phyloP scores from a whole-genome alignment of 2,797 vertebrate species.

The Allobates femoralis region DNA sequence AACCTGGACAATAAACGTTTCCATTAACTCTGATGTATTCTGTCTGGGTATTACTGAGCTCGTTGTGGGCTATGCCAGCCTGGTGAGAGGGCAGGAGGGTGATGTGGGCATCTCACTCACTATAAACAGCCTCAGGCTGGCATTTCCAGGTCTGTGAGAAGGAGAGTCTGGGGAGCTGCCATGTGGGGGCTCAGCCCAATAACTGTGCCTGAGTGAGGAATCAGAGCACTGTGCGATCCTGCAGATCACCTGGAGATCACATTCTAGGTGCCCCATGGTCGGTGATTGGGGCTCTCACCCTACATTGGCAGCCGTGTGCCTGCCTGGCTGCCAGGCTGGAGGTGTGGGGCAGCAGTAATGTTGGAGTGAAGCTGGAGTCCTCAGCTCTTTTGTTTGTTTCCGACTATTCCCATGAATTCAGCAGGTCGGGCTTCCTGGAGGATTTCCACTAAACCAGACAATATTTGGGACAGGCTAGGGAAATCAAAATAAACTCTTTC shows the following conservation, averaged over 20 bases:
- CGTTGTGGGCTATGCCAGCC: not conserved
- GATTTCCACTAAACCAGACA: constrained; percentile 46
- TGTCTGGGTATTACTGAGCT: not conserved
- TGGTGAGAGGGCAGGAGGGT: constrained; percentile 64
- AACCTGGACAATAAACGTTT: not conserved
- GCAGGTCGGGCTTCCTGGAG: constrained; percentile 26
- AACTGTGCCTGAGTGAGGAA: too few species aligned
- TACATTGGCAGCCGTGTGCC: too few species aligned
- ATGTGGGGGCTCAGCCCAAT: too few species aligned
- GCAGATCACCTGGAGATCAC: too few species aligned
- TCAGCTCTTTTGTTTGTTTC: constrained; percentile 48
- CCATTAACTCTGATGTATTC: not conserved
- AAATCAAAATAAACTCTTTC: not conserved
- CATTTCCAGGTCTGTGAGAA: constrained; percentile 82
- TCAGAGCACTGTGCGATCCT: not conserved
- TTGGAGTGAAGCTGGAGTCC: too few species aligned
- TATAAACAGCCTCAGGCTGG: constrained; percentile 83
- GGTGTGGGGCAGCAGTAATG: not conserved
- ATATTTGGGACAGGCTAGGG: not conserved
- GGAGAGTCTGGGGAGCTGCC: constrained; percentile 53
- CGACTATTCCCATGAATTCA: constrained; percentile 36
- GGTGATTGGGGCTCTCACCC: too few species aligned
- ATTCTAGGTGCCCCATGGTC: too few species aligned
- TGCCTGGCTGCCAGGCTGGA: too few species aligned
- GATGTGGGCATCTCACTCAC: constrained; percentile 76